Percentiles rank a stretch among this genome's conserved stretches.
phyloP scores from a whole-genome alignment of 2,113 vertebrate species.

The Pangasianodon hypophthalmus region DNA sequence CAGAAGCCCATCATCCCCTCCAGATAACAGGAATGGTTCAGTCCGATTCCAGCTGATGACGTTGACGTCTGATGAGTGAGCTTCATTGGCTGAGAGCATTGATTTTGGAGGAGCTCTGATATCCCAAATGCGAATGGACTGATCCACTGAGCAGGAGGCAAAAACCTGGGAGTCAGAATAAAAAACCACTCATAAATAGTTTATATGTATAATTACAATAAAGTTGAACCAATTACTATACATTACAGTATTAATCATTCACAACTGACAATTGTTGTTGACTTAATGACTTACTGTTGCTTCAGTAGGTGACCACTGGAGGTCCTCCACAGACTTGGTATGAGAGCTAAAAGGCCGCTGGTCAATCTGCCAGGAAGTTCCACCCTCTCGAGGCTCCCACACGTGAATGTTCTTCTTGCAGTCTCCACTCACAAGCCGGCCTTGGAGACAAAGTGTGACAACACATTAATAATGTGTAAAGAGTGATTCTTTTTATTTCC shows the following conservation, averaged over 20 bases:
- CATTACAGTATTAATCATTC: neutral
- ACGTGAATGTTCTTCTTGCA: conserved; percentile 90
- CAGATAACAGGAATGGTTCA: conserved; percentile 87
- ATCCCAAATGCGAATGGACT: conserved; percentile 87
- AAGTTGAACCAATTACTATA: neutral
- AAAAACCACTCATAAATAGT: neutral
- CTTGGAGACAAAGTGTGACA: conserved; percentile 60
- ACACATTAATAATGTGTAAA: neutral
- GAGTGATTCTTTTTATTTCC: neutral
- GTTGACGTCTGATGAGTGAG: conserved; percentile 83
- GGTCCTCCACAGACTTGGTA: conserved; percentile 85
- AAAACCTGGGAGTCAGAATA: conserved; percentile 77
- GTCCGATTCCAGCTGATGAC: conserved; percentile 87
- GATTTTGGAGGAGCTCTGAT: conserved; percentile 82
- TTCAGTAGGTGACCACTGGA: conserved; percentile 92
- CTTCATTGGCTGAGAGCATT: conserved; percentile 80
- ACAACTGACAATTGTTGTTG: neutral
- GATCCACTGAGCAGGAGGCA: conserved; percentile 86
- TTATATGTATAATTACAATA: neutral
- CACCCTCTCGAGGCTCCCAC: conserved; percentile 83
- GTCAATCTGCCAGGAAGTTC: conserved; percentile 84
- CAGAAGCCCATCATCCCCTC: conserved; percentile 84
- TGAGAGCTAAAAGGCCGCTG: conserved; percentile 87
- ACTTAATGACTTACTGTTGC: conserved; percentile 76
- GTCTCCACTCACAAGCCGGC: conserved; percentile 84